phyloP scores from a whole-genome alignment of 37 sponge, comb jelly and placozoan genomes.

The Eunapius fragilis region DNA sequence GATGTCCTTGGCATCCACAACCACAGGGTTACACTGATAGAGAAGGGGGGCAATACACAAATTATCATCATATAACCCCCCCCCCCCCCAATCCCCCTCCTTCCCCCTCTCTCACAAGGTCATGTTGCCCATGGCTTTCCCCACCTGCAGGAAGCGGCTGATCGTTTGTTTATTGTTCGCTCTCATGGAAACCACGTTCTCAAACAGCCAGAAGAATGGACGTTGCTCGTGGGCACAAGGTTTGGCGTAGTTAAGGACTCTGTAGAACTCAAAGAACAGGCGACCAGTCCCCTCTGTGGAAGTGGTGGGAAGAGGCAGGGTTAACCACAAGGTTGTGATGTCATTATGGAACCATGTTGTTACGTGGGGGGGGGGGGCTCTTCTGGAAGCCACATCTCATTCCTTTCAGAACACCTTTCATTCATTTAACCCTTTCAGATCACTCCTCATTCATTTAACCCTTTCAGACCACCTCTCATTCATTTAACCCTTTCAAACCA shows the following conservation, averaged over 20 bases:
- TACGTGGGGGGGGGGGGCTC: too few species aligned
- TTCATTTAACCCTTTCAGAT: too few species aligned
- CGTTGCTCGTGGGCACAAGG: constrained; percentile 49
- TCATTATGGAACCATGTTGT: too few species aligned
- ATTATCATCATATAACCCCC: not conserved
- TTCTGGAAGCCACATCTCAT: too few species aligned
- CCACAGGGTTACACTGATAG: constrained; percentile 82
- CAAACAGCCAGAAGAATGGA: constrained; percentile 97
- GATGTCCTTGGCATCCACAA: constrained; percentile 86
- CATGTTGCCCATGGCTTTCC: not conserved
- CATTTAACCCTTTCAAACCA: not conserved
- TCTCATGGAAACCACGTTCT: constrained; percentile 95
- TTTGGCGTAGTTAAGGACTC: constrained; percentile 73
- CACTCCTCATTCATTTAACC: not conserved
- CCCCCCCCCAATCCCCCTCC: not conserved
- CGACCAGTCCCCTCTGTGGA: constrained; percentile 88
- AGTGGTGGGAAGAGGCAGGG: not conserved
- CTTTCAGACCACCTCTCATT: too few species aligned
- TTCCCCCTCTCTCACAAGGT: too few species aligned
- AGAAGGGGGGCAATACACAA: not conserved
- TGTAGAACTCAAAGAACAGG: constrained; percentile 96
- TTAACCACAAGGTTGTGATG: too few species aligned
- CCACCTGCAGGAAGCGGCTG: constrained; percentile 85
- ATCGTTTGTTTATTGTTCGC: constrained; percentile 80
- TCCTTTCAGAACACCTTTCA: too few species aligned